These are phyloP conservation scores for Caenorhabditis macrosperma DNA, from an alignment of 2,888 invertebrate species.

Conservation along the genomic window DNA sequence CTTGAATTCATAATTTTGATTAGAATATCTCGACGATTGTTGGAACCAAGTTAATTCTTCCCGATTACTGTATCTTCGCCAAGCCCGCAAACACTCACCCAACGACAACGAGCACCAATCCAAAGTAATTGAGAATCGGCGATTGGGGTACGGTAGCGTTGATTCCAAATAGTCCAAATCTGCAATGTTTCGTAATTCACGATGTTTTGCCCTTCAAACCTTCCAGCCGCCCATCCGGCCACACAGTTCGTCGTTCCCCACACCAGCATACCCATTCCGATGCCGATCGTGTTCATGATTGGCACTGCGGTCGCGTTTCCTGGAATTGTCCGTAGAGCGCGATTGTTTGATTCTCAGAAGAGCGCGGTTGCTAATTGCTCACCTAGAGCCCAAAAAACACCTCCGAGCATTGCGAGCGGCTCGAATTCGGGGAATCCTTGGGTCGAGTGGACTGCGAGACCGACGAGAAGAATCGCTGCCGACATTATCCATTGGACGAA, in stretches of 20 bases:
- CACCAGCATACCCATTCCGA: conserved; percentile 81
- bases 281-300: conserved; percentile 80
- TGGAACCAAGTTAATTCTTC: too few relatives aligned
- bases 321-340: conserved; percentile 66
- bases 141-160: conserved; percentile 64
- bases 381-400: conserved; percentile 82
- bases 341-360: background rate
- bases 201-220: conserved; percentile 18
- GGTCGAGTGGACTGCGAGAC: conserved; percentile 80
- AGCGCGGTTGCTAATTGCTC: conserved; percentile 12
- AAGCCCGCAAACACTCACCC: conserved; percentile 65
- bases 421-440: conserved; percentile 81
- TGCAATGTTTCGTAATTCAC: conserved; percentile 15
- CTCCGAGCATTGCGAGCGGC: conserved; percentile 82
- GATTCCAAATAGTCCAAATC: conserved; percentile 78
- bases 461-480: conserved; percentile 81
- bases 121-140: conserved; percentile 74
- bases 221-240: conserved; percentile 78
- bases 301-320: conserved; percentile 82
- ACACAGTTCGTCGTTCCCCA: conserved; percentile 82
- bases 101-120: conserved; percentile 73
- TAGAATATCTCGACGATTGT: too few relatives aligned
- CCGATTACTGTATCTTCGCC: background rate
- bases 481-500: conserved; percentile 83
- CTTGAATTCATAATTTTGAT: too few relatives aligned